These are phyloP conservation scores for Rhinoderma darwinii DNA, from an alignment of 2,113 vertebrate species.

Conservation along the genomic window DNA sequence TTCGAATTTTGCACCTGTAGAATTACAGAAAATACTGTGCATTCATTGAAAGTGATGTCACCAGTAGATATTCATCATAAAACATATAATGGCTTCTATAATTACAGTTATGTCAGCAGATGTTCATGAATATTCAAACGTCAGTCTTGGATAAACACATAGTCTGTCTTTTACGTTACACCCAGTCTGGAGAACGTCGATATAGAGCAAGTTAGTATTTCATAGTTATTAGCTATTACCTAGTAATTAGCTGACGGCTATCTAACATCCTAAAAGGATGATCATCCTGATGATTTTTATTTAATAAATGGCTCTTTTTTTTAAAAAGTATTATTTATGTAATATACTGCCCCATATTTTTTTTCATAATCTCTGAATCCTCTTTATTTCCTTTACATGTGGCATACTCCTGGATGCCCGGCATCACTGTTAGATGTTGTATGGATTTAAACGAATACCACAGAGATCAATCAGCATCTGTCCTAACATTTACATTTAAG, in stretches of 20 bases:
- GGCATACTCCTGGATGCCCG: too few species aligned
- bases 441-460: too few species aligned
- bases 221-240: neutral
- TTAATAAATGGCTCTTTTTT: neutral
- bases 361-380: neutral
- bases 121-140: slow-evolving; percentile 16
- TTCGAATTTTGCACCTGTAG: neutral
- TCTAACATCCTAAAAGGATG: too few species aligned
- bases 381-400: too few species aligned
- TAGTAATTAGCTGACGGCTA: neutral
- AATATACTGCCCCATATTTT: neutral
- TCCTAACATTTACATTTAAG: too few species aligned
- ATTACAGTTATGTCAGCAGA: neutral
- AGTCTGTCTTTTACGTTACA: neutral
- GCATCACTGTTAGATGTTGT: too few species aligned
- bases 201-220: neutral
- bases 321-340: neutral
- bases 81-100: neutral
- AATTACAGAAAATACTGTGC: neutral
- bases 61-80: neutral
- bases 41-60: neutral
- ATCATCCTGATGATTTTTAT: neutral
- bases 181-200: neutral
- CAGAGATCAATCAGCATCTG: too few species aligned
- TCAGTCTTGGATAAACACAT: neutral